Base-by-base conservation (phyloP, 2,888 invertebrate genomes). In the Stenoptilia bipunctidactyla region DNA sequence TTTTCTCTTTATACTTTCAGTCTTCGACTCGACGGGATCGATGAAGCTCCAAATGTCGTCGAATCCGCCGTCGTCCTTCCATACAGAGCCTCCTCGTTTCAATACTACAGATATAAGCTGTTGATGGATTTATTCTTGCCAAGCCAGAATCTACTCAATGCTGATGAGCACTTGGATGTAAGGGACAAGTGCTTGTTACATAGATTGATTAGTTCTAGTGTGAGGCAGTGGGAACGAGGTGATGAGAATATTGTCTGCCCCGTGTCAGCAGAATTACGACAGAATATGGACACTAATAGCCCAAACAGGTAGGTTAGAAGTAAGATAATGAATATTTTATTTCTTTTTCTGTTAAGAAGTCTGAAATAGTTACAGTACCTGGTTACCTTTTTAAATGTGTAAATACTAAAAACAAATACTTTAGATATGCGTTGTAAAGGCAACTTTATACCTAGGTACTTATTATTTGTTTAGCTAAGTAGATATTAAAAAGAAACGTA, bases 1-100 rank as follows among this genome's bases (percentile, higher is more conserved):
- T 20, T 8, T 20, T 20, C 8, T 20, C 20, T 8, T 20, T 20
- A n/a, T n/a, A n/a, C n/a, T 63, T 74, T 47, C 66, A 89, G 89
- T 49, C 64, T 88, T 27, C 83, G 88, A 13, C 71, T 88, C 37
- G 89, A 89, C 63, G 90, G 89, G 10, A 80, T 90, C 39, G 82
- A 87, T 53, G 72, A 77, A 49, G 73, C 85, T 1, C 64, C 72
- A 10, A 70, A 70, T 45, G 60, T 72, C 0, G 55, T 73, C 8
- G 83, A 85, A 63, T 75, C 80, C 0, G 83, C 83, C 40, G 73
- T 73, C 45, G 58, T 86, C 1, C 67, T 87, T 10, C 89, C 89
- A 1, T 89, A 79, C 58, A 61, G 86, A 49, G 86, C 88, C 1
- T 83, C 85, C 2, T 86, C 86, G 1, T 82, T 85, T 50, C 87